Evolutionary conservation across 2,888 invertebrate genomes (phyloP).

Genomic region (Tenthredo scrophulariae): DNA sequence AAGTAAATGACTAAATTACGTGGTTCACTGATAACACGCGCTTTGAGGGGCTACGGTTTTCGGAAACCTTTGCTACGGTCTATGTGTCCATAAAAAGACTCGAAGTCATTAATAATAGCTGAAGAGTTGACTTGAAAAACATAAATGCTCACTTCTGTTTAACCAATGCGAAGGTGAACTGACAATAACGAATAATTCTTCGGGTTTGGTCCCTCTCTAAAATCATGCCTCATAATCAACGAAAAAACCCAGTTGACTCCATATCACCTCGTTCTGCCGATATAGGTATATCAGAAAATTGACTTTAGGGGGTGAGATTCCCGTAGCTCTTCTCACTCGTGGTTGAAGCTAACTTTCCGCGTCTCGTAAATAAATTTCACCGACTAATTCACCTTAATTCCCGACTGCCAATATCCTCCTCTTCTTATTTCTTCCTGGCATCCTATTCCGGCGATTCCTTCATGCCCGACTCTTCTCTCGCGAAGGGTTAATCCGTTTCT

Average conservation of each 20-base stretch:
- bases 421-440: not conserved
- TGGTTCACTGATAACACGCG: not conserved
- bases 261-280: not conserved
- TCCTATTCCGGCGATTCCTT: slow-evolving; percentile 5
- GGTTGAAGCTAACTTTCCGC: not conserved
- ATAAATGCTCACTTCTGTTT: not conserved
- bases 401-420: slow-evolving; percentile 30
- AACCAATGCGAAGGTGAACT: not conserved
- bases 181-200: not conserved
- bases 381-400: slow-evolving; percentile 51
- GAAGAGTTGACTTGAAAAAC: not conserved
- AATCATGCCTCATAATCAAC: not conserved
- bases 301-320: not conserved
- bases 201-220: not conserved
- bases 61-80: not conserved
- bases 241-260: not conserved
- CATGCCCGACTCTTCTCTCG: not conserved
- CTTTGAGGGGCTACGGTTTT: not conserved
- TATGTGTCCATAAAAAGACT: no score
- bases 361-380: slow-evolving; percentile 23
- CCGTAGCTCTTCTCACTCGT: not conserved
- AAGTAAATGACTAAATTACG: not conserved
- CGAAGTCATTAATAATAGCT: not conserved
- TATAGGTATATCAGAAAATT: not conserved
- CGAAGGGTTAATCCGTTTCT: slow-evolving; percentile 48